Conservation (phyloP, 2,797 vertebrate species). For the Manis pentadactyla region DNA sequence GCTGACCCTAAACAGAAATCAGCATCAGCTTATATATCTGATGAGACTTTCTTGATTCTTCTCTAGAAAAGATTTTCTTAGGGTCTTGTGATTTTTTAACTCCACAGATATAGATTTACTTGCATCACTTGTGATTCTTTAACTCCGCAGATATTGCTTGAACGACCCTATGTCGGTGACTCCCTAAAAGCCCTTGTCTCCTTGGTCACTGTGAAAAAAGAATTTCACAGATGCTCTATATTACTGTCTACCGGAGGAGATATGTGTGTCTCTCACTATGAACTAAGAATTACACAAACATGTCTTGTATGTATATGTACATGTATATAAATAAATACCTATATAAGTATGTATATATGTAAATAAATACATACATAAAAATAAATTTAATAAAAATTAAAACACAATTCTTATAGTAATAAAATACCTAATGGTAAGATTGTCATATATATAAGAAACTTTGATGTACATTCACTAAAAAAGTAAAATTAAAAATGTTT, state of each 20-base stretch:
- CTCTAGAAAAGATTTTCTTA: slow-evolving; percentile 2
- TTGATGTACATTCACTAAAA: background rate
- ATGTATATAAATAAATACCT: background rate
- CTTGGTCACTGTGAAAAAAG: background rate
- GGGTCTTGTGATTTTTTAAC: background rate
- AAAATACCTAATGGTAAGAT: background rate
- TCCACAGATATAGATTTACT: no score
- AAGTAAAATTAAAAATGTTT: background rate
- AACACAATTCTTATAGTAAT: background rate
- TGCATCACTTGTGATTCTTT: no score
- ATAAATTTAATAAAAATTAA: slow-evolving; percentile 14
- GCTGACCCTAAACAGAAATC: background rate
- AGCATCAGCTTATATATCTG: background rate
- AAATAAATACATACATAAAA: background rate
- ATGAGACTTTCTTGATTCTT: background rate
- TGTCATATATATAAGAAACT: background rate
- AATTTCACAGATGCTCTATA: background rate
- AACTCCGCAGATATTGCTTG: no score
- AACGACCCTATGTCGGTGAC: no score
- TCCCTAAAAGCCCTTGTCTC: no score
- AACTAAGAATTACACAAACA: slow-evolving; percentile 26
- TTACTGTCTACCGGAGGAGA: background rate
- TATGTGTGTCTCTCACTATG: background rate
- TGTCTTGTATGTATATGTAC: background rate
- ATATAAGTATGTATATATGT: background rate